Evolutionary conservation across 2,797 vertebrate genomes (phyloP).

Genomic region (Gymnothorax reevesii): DNA sequence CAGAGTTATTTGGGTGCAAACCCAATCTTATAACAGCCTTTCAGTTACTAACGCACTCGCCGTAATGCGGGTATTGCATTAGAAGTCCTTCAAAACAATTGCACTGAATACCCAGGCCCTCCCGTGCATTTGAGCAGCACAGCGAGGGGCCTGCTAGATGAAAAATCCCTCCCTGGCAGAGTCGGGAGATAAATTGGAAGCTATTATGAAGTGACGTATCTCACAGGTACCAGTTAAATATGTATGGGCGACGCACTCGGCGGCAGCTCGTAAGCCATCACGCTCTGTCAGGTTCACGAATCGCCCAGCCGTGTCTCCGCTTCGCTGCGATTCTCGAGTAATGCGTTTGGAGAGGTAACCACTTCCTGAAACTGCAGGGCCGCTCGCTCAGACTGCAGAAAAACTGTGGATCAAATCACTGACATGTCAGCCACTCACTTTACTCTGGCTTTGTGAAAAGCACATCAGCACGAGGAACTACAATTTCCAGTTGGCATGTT

Average conservation of each 20-base stretch:
- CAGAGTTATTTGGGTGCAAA: not conserved
- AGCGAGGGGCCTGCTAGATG: slow-evolving; percentile 15
- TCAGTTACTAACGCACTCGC: slow-evolving; percentile 5
- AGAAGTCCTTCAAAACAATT: slow-evolving; percentile 21
- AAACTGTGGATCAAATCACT: too few species aligned
- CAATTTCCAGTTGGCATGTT: too few species aligned
- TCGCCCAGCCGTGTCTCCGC: slow-evolving; percentile 35
- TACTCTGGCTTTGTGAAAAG: too few species aligned
- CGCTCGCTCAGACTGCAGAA: too few species aligned
- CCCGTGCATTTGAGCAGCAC: slow-evolving; percentile 23
- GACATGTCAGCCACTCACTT: too few species aligned
- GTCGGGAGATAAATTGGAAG: slow-evolving; percentile 33
- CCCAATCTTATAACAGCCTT: slow-evolving; percentile 2
- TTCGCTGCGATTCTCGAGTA: slow-evolving; percentile 36
- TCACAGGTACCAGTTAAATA: slow-evolving; percentile 45
- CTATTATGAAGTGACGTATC: slow-evolving; percentile 31
- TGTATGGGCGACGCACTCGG: slow-evolving; percentile 42
- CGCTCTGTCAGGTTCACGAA: slow-evolving; percentile 45
- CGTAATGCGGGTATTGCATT: slow-evolving; percentile 46
- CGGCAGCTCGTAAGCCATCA: slow-evolving; percentile 48
- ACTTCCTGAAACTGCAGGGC: not conserved
- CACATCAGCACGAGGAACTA: too few species aligned
- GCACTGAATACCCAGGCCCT: slow-evolving; percentile 23
- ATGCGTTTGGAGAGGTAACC: not conserved
- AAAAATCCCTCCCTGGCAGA: slow-evolving; percentile 32